A percentile compares a stretch with the other conserved stretches of the same genome.
These are phyloP conservation scores for Epiblema foenella DNA, from an alignment of 2,888 invertebrate genomes.

Conservation along the genomic window DNA sequence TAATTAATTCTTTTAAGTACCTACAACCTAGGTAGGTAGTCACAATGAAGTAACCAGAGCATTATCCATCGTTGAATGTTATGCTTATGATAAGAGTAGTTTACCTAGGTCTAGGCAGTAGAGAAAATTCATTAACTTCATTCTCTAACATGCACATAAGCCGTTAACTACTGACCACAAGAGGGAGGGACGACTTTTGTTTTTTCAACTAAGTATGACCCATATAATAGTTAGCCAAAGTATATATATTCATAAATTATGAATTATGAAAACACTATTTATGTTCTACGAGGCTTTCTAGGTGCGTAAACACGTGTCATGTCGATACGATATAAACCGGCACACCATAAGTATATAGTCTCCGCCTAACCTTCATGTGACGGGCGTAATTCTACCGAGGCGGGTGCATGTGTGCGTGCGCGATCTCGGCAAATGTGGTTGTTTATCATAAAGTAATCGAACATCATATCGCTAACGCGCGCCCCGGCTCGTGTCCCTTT, in stretches of 20 bases:
- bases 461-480: slow-evolving; percentile 13
- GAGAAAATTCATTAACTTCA: too few species aligned
- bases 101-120: too few species aligned
- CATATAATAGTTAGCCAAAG: too few species aligned
- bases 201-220: too few species aligned
- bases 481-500: slow-evolving; percentile 6
- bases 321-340: slow-evolving; percentile 9
- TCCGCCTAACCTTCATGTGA: slow-evolving; percentile 24
- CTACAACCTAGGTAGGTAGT: not conserved
- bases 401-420: slow-evolving; percentile 25
- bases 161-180: too few species aligned
- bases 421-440: slow-evolving; percentile 37
- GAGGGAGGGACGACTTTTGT: too few species aligned
- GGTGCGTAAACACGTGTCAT: not conserved
- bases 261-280: too few species aligned
- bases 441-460: slow-evolving; percentile 35
- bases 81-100: too few species aligned
- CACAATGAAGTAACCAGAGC: too few species aligned
- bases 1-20: slow-evolving; percentile 31
- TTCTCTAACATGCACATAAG: too few species aligned
- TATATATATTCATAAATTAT: too few species aligned
- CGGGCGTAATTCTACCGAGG: slow-evolving; percentile 34
- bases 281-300: not conserved
- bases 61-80: too few species aligned
- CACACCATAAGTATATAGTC: slow-evolving; percentile 20